Evolutionary conservation across 2,888 invertebrate species (phyloP).

Genomic region (Brachypterus glaber): DNA sequence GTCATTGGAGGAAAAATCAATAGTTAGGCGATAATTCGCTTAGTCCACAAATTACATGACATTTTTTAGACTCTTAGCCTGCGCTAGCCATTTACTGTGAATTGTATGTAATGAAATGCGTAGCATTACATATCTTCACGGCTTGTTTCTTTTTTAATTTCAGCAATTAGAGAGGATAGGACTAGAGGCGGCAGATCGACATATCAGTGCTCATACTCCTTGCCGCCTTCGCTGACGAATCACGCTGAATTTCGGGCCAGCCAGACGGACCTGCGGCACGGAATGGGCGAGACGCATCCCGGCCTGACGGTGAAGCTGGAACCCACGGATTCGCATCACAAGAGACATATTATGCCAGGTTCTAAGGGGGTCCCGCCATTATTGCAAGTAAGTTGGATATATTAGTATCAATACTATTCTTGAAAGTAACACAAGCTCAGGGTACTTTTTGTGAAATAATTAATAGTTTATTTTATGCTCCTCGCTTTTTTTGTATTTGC

Average conservation of each 20-base stretch:
- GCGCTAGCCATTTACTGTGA: too few relatives aligned
- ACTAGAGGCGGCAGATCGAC: constrained; percentile 93
- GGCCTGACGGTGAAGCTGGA: constrained; percentile 45
- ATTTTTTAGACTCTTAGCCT: too few relatives aligned
- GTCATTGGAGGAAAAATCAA: too few relatives aligned
- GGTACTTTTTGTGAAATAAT: too few relatives aligned
- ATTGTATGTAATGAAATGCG: too few relatives aligned
- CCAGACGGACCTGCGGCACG: constrained; percentile 39
- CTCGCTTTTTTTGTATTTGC: too few relatives aligned
- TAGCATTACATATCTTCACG: too few relatives aligned
- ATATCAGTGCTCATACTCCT: constrained; percentile 87
- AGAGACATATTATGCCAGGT: constrained; percentile 26
- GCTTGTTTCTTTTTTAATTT: constrained; percentile 21
- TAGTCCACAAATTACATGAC: too few relatives aligned
- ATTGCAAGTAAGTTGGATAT: constrained; percentile 49
- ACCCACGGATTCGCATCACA: constrained; percentile 38
- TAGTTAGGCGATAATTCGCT: too few relatives aligned
- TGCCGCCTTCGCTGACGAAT: constrained; percentile 56
- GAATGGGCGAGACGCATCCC: constrained; percentile 25
- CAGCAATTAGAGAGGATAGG: constrained; percentile 88
- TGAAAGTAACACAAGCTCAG: too few relatives aligned
- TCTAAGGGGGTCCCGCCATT: constrained; percentile 51
- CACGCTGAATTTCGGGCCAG: constrained; percentile 42
- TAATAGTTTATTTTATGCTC: too few relatives aligned
- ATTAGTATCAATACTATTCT: too few relatives aligned